Evolutionary conservation across 2,888 invertebrate species (phyloP), one percentile per base, ranked within the genome.

Genomic region (Dusona sp.): DNA sequence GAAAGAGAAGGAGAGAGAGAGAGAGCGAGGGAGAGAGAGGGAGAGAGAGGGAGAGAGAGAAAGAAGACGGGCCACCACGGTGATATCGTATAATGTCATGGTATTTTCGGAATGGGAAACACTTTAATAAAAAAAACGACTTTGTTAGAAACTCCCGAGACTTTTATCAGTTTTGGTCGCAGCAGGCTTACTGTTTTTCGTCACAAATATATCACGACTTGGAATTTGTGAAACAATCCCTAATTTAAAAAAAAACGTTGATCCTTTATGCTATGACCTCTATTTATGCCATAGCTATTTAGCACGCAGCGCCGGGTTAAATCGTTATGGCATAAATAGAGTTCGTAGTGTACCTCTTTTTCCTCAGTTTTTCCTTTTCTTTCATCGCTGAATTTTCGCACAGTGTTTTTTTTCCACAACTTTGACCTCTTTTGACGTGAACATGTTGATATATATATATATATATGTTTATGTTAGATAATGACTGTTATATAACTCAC

Each of bases 211-310:
- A 22, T 90, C 88, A 88, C 88, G 87, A 90, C 65, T 77, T 22
- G 45, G 91, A 9, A 91, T 92, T 90, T 88, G 88, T 88, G 88
- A 90, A 91, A 91, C 91, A 90, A 91, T 92, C 92, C 90, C 91
- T 91, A 92, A 91, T 92, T 91, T 89, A 89, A 70, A 75, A 80
- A 9, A 42, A 9, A 42, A 42, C 42, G 9, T 42, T 42, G 42
- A 42, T 11, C 42, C 11, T 11, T 36, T n/a, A n/a, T n/a, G n/a
- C n/a, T n/a, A n/a, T n/a, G n/a, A n/a, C n/a, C n/a, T n/a, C n/a
- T n/a, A n/a, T n/a, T n/a, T n/a, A n/a, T n/a, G n/a, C n/a, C n/a
- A n/a, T n/a, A n/a, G n/a, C n/a, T n/a, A n/a, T n/a, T n/a, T n/a
- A n/a, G n/a, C n/a, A n/a, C n/a, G n/a, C n/a, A n/a, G n/a, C n/a